These are phyloP conservation scores for Sitobion miscanthi DNA, from an alignment of 1,140 invertebrate genomes.

Conservation along the genomic window DNA sequence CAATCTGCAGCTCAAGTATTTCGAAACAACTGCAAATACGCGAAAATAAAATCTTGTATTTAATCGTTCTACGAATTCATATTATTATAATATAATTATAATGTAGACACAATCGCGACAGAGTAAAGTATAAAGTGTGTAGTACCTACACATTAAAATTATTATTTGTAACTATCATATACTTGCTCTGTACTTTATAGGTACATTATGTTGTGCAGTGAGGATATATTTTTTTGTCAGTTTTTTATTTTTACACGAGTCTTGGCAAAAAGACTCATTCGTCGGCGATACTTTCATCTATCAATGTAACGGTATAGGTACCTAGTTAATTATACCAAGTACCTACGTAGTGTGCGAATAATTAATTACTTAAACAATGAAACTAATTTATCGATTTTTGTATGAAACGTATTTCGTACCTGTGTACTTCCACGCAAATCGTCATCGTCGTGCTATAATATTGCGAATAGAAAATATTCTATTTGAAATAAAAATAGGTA, in stretches of 20 bases:
- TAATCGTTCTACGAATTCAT: not conserved
- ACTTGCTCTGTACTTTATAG: not conserved
- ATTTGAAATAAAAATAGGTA: not conserved
- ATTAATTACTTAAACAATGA: not conserved
- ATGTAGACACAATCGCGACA: not conserved
- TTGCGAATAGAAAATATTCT: too few relatives aligned
- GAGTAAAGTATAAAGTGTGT: not conserved
- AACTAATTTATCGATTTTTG: not conserved
- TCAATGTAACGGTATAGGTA: not conserved
- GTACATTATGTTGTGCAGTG: not conserved
- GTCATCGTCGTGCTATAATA: too few relatives aligned
- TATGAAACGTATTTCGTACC: not conserved
- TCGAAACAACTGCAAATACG: not conserved
- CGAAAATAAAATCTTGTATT: not conserved
- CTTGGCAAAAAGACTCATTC: not conserved
- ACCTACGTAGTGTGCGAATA: not conserved
- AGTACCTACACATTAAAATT: not conserved
- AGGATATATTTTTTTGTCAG: too few relatives aligned
- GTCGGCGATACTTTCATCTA: not conserved
- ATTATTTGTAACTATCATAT: not conserved
- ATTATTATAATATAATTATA: not conserved
- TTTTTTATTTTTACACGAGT: not conserved
- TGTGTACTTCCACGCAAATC: not conserved
- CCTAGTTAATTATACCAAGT: not conserved
- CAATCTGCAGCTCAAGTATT: not conserved